phyloP scores from a whole-genome alignment of 1,140 invertebrate genomes.

The Drosophila tani region DNA sequence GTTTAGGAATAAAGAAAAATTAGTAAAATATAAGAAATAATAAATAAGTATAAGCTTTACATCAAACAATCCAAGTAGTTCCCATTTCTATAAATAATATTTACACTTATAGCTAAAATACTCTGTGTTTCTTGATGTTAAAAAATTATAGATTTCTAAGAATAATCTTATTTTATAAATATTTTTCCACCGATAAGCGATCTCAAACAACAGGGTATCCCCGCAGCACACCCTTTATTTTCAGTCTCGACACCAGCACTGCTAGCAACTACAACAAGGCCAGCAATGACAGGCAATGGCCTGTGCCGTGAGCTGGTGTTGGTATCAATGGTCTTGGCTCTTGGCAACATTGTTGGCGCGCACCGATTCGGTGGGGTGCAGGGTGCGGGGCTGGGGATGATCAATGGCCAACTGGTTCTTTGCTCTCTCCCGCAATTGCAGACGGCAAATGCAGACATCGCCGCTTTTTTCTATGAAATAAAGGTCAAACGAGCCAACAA shows the following conservation, averaged over 20 bases:
- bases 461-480: constrained; percentile 64
- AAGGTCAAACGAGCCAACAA: constrained; percentile 67
- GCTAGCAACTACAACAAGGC: constrained; percentile 60
- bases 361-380: neutral
- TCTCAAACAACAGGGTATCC: constrained; percentile 24
- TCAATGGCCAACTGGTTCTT: constrained; percentile 75
- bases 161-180: too few species aligned
- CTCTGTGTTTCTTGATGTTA: neutral
- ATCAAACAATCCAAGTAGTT: too few species aligned
- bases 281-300: constrained; percentile 57
- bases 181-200: neutral
- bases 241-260: constrained; percentile 7
- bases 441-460: constrained; percentile 73
- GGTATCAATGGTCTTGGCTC: constrained; percentile 43
- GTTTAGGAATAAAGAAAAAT: too few species aligned
- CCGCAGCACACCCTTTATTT: neutral
- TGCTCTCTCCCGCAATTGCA: constrained; percentile 67
- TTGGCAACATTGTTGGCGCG: constrained; percentile 29
- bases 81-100: neutral
- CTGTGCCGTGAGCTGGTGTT: constrained; percentile 20
- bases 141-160: too few species aligned
- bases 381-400: constrained; percentile 42
- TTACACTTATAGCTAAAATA: neutral
- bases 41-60: too few species aligned
- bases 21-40: too few species aligned